phyloP scores from a whole-genome alignment of 2,113 vertebrate species.

The Pelvicachromis taeniatus region DNA sequence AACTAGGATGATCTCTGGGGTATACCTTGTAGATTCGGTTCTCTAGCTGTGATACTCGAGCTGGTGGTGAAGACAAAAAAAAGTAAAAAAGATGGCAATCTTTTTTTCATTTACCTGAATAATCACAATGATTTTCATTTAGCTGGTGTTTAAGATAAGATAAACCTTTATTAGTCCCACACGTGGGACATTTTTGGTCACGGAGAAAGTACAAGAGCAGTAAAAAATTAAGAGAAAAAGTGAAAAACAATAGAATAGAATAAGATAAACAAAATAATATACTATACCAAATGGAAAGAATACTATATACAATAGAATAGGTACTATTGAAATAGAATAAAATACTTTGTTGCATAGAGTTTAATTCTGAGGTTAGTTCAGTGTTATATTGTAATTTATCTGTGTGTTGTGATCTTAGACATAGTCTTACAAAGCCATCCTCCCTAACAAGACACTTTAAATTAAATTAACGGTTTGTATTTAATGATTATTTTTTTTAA shows the following conservation, averaged over 20 bases:
- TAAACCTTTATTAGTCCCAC: no score
- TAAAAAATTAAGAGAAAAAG: no score
- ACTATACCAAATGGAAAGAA: no score
- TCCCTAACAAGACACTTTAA: background rate
- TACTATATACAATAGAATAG: no score
- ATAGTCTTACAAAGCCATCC: background rate
- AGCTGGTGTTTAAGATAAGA: background rate
- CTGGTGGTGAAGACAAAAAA: background rate
- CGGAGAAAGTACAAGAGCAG: no score
- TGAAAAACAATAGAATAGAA: no score
- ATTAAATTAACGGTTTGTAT: background rate
- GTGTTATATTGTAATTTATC: background rate
- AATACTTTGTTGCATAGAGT: no score
- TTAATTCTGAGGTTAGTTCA: background rate
- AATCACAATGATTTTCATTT: background rate
- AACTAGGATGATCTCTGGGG: slow-evolving; percentile 13
- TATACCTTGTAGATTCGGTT: slow-evolving; percentile 11
- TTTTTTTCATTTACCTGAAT: background rate
- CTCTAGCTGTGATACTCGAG: slow-evolving; percentile 23
- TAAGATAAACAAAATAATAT: no score
- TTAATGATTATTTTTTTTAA: fast-evolving
- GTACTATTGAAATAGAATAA: no score
- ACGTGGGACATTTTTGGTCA: no score
- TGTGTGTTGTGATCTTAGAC: background rate
- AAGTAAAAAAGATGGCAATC: background rate